These are phyloP conservation scores for Tylochromis polylepis DNA, from an alignment of 2,113 vertebrate species.

Conservation along the genomic window DNA sequence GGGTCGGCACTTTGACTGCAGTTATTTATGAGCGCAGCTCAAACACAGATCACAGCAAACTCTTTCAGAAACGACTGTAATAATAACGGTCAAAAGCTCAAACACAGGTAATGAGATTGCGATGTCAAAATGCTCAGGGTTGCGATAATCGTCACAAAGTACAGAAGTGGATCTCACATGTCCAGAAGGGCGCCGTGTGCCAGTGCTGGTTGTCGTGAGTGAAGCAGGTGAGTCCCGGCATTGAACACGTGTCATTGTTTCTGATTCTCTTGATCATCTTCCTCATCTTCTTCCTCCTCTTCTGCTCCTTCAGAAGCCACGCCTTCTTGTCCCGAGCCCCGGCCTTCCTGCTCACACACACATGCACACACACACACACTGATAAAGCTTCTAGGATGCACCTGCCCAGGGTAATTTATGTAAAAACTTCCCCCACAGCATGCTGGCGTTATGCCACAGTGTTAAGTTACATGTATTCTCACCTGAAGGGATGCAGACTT, in stretches of 20 bases:
- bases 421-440: fast-evolving
- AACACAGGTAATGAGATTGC: fast-evolving
- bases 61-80: not conserved
- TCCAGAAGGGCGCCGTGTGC: slow-evolving; percentile 92
- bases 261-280: slow-evolving; percentile 90
- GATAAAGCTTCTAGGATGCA: not conserved
- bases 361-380: not conserved
- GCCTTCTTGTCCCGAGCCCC: slow-evolving; percentile 82
- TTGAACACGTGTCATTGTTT: slow-evolving; percentile 79
- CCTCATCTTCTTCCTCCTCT: slow-evolving; percentile 91
- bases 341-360: slow-evolving; percentile 70
- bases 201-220: slow-evolving; percentile 97
- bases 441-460: fast-evolving
- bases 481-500: slow-evolving; percentile 88
- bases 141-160: fast-evolving
- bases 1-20: not conserved
- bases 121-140: not conserved
- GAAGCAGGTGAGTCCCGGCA: slow-evolving; percentile 89
- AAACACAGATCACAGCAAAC: not conserved
- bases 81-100: fast-evolving
- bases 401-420: not conserved
- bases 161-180: slow-evolving; percentile 72
- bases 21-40: not conserved
- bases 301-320: slow-evolving; percentile 88
- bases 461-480: not conserved